Percentiles rank a stretch among this genome's conserved stretches.
phyloP scores from a whole-genome alignment of 2,888 invertebrate genomes.

The Cancer borealis region DNA sequence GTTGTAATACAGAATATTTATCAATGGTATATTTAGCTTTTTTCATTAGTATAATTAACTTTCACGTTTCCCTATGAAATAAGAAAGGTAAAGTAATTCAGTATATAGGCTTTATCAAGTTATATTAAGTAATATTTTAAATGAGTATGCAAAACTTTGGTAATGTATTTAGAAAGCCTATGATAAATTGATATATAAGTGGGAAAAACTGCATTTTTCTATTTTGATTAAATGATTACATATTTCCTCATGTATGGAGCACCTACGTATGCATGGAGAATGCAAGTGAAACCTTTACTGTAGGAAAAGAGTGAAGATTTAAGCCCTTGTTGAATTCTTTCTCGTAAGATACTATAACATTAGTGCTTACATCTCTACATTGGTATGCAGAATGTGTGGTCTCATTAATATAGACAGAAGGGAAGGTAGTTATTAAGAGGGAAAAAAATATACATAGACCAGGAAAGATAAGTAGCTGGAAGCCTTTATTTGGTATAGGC shows the following conservation, averaged over 20 bases:
- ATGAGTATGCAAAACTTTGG: neutral
- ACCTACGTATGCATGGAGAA: neutral
- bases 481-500: neutral
- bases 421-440: neutral
- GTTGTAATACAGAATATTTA: conserved; percentile 13
- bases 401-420: neutral
- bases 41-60: neutral
- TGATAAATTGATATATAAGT: neutral
- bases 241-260: conserved; percentile 27
- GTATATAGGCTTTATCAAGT: neutral
- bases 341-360: neutral
- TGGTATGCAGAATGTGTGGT: neutral
- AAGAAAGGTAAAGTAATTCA: neutral
- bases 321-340: neutral
- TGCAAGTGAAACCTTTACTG: neutral
- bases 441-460: too few relatives aligned
- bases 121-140: neutral
- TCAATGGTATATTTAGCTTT: neutral
- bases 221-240: neutral
- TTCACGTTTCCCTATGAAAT: neutral
- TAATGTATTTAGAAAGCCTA: neutral
- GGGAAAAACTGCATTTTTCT: neutral
- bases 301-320: neutral
- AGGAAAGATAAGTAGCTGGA: neutral
- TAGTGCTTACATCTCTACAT: neutral